Evolutionary conservation across 2,113 vertebrate genomes (phyloP), one percentile per base, ranked within the genome.

Genomic region (Peromyscus leucopus): DNA sequence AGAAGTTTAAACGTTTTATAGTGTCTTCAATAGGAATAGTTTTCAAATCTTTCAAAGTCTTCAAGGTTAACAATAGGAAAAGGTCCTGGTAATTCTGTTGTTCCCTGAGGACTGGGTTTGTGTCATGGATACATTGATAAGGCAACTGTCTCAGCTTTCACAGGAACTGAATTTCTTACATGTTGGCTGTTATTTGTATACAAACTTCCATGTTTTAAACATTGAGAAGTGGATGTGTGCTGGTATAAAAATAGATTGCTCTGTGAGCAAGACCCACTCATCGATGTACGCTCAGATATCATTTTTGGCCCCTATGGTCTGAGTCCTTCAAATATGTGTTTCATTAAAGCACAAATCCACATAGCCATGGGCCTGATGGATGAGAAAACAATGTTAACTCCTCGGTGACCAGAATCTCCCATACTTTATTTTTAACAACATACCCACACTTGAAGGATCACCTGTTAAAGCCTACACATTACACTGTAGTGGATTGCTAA

Each of bases 31-130:
- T 39, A 78, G 24, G 39, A 86, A 46, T 86, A 93, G 71, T 72
- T 72, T 10, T 89, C 80, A 93, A 82, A 46, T 82, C 36, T 97
- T 94, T 71, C 89, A 67, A 86, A 74, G 71, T 51, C 11, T 91
- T 65, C 46, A 95, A 61, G 24, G n/a, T 89, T 95, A 59, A 61
- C 46, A 87, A 46, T 8, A 2, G 91, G n/a, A 75, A 93, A 42
- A 69, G 13, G 0, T 69, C 84, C 78, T 36, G 5, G 67, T 4
- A 59, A 28, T 86, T 92, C 42, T 80, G 21, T 57, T 97, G 12
- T 93, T 55, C 71, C 4, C 55, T 91, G 78, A 72, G 12, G 78
- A 67, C 5, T 95, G 33, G 78, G 59, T 26, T 48, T 92, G 93
- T 94, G 11, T 59, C 51, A 59, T 78, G 0, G 61, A 69, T 69